Percentiles rank a stretch among this genome's conserved stretches.
Conservation (phyloP, 2,797 vertebrate species). For the Phrynocephalus guinanensis region DNA sequence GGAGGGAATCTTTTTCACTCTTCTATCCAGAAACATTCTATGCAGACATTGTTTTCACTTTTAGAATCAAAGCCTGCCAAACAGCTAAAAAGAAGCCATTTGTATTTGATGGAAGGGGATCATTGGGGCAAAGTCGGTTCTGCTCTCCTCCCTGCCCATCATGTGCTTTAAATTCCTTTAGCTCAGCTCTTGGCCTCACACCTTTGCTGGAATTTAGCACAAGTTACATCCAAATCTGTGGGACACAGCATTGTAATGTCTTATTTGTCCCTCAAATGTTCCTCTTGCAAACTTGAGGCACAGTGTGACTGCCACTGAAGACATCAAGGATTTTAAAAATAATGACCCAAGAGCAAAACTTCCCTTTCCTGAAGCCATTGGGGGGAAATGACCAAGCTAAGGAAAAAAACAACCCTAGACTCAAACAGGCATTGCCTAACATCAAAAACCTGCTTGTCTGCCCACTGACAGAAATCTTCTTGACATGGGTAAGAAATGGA, state of each 20-base stretch:
- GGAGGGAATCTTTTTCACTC: background rate
- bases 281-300: conserved; percentile 19
- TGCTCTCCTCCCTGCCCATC: background rate
- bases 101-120: no score
- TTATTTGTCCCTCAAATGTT: conserved; percentile 16
- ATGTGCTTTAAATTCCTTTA: background rate
- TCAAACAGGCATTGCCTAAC: conserved; percentile 45
- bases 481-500: conserved; percentile 16
- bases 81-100: background rate
- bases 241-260: background rate
- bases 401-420: conserved; percentile 24
- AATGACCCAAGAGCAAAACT: conserved; percentile 46
- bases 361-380: conserved; percentile 24
- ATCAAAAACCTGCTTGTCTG: conserved; percentile 56
- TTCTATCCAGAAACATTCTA: background rate
- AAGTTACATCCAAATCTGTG: background rate
- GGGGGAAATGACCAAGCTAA: conserved; percentile 33
- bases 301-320: conserved; percentile 32
- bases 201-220: background rate
- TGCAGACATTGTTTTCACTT: background rate
- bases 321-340: conserved; percentile 23
- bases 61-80: background rate
- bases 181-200: background rate
- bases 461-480: conserved; percentile 47
- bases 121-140: no score